phyloP scores from a whole-genome alignment of 2,797 vertebrate genomes.

The Columba guinea region DNA sequence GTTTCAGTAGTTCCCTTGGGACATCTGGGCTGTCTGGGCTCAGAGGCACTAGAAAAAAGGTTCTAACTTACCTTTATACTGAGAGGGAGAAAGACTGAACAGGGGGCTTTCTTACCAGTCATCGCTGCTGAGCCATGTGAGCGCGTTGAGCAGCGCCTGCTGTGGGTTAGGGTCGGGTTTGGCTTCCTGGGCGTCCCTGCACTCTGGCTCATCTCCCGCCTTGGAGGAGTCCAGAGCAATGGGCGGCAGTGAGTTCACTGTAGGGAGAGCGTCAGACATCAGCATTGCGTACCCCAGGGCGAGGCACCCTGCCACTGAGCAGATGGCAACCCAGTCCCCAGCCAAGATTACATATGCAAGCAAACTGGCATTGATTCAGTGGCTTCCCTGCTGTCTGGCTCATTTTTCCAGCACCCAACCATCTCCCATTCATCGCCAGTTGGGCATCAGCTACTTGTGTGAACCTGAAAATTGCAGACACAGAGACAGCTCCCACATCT shows the following conservation, averaged over 20 bases:
- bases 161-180: slow-evolving; percentile 60
- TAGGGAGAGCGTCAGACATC: neutral
- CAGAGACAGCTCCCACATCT: neutral
- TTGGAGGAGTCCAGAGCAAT: slow-evolving; percentile 18
- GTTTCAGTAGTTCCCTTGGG: too few relatives aligned
- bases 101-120: slow-evolving; percentile 74
- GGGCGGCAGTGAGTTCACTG: slow-evolving; percentile 60
- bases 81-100: neutral
- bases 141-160: slow-evolving; percentile 43
- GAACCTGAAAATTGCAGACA: neutral
- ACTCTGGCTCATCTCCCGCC: slow-evolving; percentile 30
- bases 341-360: fast-evolving
- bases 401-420: neutral
- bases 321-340: neutral
- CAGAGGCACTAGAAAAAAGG: neutral
- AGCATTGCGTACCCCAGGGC: fast-evolving
- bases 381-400: neutral
- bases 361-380: neutral
- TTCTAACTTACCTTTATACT: neutral
- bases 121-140: slow-evolving; percentile 46
- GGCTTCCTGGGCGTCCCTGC: neutral
- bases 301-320: neutral
- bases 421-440: neutral
- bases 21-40: neutral
- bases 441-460: neutral